Evolutionary conservation across 2,797 vertebrate species (phyloP), one percentile per base, ranked within the genome.

Genomic region (Mastacembelus armatus): DNA sequence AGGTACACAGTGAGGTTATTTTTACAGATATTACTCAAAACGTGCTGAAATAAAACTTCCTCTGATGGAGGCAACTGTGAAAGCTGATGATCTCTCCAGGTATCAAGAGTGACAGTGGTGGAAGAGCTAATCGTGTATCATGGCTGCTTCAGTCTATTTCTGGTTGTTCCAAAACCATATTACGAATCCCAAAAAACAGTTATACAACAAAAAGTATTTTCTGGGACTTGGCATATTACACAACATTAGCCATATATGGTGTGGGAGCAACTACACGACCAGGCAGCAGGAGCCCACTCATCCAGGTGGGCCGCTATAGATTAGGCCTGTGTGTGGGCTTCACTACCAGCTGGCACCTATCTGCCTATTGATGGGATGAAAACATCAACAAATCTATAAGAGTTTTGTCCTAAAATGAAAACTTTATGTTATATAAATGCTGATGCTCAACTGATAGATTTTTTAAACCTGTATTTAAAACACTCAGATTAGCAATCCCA

Each of bases 241-340:
- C 76, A 88, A 81, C 65, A 72, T 77, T 44, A 32, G 58, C 88
- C 79, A 66, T 77, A 85, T 76, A 78, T 71, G 71, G 86, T 64
- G 67, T 62, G 63, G 56, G 63, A 79, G 70, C 65, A 68, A 74
- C 73, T 54, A 54, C 77, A 66, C 52, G 5, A 54, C n/a, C 42
- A 67, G 73, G 78, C 76, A 71, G 60, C 51, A 48, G 49, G 45
- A 78, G 77, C 84, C 89, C 84, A 89, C 89, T 82, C 77, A 66
- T 74, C 66, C 72, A 87, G 80, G 87, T 90, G 83, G 85, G 84
- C 78, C 4, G 68, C 77, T 79, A 81, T 78, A 78, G 75, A 81
- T 86, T 66, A 21, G 59, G 33, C 56, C 24, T 57, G 43, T 52
- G 65, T 70, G 85, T 86, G 81, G 83, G 88, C 54, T 82, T 81